Conservation (phyloP, 2,113 vertebrate genomes). For the Pelecanoides urinatrix region DNA sequence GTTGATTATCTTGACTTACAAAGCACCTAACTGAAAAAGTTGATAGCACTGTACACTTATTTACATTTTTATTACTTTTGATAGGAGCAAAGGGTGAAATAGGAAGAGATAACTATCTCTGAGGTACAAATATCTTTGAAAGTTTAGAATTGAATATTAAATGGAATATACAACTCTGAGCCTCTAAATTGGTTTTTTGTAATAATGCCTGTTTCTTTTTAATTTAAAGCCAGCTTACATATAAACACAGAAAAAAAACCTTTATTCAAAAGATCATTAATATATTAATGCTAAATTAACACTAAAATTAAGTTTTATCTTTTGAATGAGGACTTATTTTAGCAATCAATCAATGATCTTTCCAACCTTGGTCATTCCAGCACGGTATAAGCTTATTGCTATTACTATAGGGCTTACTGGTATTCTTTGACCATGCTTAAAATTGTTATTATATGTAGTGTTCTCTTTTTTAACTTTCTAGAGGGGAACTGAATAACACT, state of each 20-base stretch:
- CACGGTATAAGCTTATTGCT: neutral
- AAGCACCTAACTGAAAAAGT: slow-evolving; percentile 1
- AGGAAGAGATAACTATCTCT: neutral
- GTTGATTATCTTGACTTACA: slow-evolving; percentile 34
- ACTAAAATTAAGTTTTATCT: neutral
- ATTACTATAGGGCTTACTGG: neutral
- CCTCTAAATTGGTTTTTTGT: neutral
- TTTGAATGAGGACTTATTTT: neutral
- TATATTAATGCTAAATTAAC: too few relatives aligned
- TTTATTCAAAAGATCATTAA: neutral
- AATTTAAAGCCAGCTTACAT: neutral
- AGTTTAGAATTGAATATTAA: slow-evolving; percentile 13
- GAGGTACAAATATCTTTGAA: neutral
- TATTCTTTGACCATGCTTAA: neutral
- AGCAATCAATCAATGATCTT: neutral
- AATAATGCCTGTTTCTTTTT: neutral
- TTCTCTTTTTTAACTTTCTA: neutral
- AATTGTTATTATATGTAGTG: neutral
- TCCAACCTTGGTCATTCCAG: neutral
- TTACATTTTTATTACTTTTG: slow-evolving; percentile 64
- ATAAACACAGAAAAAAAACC: neutral
- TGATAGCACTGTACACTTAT: slow-evolving; percentile 6
- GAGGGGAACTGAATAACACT: neutral
- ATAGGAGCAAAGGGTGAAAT: slow-evolving; percentile 2
- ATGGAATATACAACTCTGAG: neutral